Evolutionary conservation across 2,888 invertebrate species (phyloP).

Genomic region (Papilio protenor): DNA sequence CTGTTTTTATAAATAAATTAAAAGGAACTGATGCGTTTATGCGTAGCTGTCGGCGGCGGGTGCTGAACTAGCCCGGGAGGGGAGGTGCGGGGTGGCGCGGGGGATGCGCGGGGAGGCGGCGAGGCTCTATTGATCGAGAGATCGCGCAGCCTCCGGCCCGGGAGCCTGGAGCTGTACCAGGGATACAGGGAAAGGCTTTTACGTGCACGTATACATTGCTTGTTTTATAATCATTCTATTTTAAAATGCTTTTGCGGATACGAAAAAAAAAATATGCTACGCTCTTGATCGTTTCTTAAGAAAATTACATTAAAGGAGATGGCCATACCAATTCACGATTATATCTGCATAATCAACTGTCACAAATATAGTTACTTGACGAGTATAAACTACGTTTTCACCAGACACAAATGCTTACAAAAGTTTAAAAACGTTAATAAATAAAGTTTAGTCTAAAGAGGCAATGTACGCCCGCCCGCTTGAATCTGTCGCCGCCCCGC

Average conservation of each 20-base stretch:
- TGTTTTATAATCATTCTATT: neutral
- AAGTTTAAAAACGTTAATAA: neutral
- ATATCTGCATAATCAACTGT: too few species aligned
- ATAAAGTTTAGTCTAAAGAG: neutral
- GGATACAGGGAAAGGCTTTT: conserved; percentile 16
- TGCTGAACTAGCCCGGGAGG: conserved; percentile 57
- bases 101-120: conserved; percentile 46
- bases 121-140: conserved; percentile 67
- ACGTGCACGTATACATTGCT: conserved; percentile 14
- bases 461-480: conserved; percentile 36
- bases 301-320: too few species aligned
- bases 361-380: too few species aligned
- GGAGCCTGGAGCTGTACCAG: conserved; percentile 21
- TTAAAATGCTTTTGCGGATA: neutral
- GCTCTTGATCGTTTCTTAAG: too few species aligned
- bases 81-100: conserved; percentile 56
- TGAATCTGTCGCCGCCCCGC: neutral
- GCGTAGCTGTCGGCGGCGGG: conserved; percentile 53
- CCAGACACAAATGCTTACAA: neutral
- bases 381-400: too few species aligned
- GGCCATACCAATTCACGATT: too few species aligned
- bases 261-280: neutral
- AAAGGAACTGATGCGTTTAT: conserved; percentile 50
- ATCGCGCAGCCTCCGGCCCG: conserved; percentile 41
- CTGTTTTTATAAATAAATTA: conserved; percentile 47